phyloP scores from a whole-genome alignment of 2,113 vertebrate genomes.

The Alethe diademata region DNA sequence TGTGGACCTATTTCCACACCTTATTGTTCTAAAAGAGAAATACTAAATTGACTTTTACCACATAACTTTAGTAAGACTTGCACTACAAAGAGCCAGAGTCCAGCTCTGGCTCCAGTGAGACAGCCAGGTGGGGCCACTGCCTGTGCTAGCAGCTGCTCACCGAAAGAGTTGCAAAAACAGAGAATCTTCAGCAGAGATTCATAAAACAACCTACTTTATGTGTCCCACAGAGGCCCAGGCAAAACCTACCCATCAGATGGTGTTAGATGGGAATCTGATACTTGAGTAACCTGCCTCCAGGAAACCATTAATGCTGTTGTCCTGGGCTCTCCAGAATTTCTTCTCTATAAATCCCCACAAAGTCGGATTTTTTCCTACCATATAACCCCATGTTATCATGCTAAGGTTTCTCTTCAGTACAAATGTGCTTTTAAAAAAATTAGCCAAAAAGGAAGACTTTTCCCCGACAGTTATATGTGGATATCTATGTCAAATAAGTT shows the following conservation, averaged over 20 bases:
- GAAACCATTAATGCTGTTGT: not conserved
- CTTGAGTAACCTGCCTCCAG: not conserved
- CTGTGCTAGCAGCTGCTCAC: not conserved
- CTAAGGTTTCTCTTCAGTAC: not conserved
- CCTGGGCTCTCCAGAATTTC: not conserved
- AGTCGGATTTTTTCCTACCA: not conserved
- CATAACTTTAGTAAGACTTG: not conserved
- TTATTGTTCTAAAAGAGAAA: not conserved
- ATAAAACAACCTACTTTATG: rapidly evolving
- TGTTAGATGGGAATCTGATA: not conserved
- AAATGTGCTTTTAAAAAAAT: not conserved
- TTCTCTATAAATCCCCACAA: not conserved
- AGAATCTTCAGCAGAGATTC: not conserved
- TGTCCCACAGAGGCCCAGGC: not conserved
- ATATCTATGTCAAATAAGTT: not conserved
- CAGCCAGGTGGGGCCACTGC: not conserved
- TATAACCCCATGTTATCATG: not conserved
- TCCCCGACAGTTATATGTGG: not conserved
- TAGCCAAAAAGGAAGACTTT: not conserved
- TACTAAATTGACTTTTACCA: not conserved
- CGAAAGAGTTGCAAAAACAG: not conserved
- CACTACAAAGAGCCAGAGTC: not conserved
- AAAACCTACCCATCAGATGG: not conserved
- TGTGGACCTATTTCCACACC: not conserved
- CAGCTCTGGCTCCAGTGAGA: not conserved